Base-by-base conservation (phyloP, 2,888 invertebrate species). In the Parnassius apollo region DNA sequence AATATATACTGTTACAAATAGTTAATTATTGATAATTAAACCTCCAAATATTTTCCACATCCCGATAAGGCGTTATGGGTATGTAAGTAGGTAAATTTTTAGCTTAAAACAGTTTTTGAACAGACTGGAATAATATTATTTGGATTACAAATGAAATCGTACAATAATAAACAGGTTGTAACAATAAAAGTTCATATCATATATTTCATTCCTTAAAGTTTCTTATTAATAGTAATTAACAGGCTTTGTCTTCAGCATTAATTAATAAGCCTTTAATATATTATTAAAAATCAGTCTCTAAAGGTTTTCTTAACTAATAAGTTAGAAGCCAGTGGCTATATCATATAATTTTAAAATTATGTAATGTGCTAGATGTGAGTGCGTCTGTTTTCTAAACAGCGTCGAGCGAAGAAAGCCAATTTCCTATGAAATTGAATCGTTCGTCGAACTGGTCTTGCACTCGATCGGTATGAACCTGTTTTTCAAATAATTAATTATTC, bases 351-450 rank as follows among this genome's bases (percentile, higher is more conserved):
- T 59, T 59, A 55, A 51, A 57, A 56, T 66, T 65, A 63, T 51
- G 45, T 61, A 62, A 68, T 57, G 18, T 49, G 51, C 48, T 61
- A 44, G 59, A 51, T 55, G 55, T 56, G 56, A 63, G 54, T 59
- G 58, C 57, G 57, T 42, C 54, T 54, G 57, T 65, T 64, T 35
- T 59, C 63, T 66, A 57, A 60, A 64, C 49, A 53, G 2, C 22
- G 18, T 42, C 51, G 52, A 42, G 55, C 56, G 57, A 64, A 68
- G 76, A 77, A 80, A 77, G 64, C 63, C 72, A 74, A 82, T 80
- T 80, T 80, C 80, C 79, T 78, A 73, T 73, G 75, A 75, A 75
- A 78, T 66, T 63, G 67, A 75, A 71, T 73, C 78, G 78, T 78
- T 75, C 62, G 71, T 55, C 62, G 61, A n/a, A 22, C 18, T 56